These are phyloP conservation scores for Myioborus miniatus DNA, from an alignment of 2,797 vertebrate genomes.

Conservation along the genomic window DNA sequence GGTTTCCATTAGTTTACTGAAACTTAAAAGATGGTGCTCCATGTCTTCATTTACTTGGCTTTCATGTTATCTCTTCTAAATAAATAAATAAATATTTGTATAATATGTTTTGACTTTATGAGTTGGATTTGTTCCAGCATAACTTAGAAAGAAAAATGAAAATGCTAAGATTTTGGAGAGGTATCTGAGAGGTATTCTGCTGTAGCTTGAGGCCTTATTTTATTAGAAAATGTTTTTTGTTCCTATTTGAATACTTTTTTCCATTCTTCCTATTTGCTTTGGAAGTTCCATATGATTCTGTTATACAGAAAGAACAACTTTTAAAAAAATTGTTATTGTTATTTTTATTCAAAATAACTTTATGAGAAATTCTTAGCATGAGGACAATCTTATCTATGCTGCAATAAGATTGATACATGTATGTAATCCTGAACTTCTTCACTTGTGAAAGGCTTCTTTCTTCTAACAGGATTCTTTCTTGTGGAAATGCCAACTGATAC, in stretches of 20 bases:
- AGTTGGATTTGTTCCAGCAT: conserved; percentile 35
- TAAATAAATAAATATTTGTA: conserved; percentile 43
- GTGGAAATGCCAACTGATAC: neutral
- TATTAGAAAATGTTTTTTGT: conserved; percentile 48
- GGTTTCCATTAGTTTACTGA: neutral
- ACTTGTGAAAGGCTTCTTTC: neutral
- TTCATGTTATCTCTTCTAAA: neutral
- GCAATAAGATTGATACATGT: neutral
- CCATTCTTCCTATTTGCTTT: conserved; percentile 29
- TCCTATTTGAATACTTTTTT: neutral
- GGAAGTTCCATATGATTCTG: neutral
- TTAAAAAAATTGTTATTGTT: neutral
- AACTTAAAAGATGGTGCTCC: neutral
- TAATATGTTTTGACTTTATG: conserved; percentile 32
- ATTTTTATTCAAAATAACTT: conserved; percentile 29
- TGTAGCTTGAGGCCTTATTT: conserved; percentile 52
- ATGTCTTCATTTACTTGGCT: neutral
- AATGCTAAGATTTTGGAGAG: conserved; percentile 22
- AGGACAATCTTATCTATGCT: neutral
- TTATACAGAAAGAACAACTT: neutral
- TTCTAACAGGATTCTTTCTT: neutral
- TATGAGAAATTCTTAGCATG: conserved; percentile 3
- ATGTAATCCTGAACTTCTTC: neutral
- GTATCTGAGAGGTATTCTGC: conserved; percentile 19
- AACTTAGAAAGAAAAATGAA: neutral